A percentile compares a stretch with the other conserved stretches of the same genome.
Evolutionary conservation across 2,888 invertebrate genomes (phyloP).

Genomic region (Chymomyza amoena): DNA sequence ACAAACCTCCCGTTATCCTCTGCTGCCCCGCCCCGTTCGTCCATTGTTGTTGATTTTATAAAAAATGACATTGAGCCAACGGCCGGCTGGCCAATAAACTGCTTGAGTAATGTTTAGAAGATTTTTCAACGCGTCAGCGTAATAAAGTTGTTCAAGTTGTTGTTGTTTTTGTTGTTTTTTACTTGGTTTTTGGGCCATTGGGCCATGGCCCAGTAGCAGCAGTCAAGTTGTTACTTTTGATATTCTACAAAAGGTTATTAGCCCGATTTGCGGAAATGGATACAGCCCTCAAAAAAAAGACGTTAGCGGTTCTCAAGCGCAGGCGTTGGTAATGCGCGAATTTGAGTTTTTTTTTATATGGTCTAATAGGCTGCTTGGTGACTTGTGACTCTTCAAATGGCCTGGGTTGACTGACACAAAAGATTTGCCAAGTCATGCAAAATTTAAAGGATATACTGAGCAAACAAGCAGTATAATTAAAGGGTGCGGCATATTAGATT

Average conservation of each 20-base stretch:
- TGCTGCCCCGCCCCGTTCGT: not conserved
- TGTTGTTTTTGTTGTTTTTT: not conserved
- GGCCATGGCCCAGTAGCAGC: not conserved
- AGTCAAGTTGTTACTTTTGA: not conserved
- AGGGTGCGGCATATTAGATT: not conserved
- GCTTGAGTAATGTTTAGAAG: constrained; percentile 60
- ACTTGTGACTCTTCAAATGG: not conserved
- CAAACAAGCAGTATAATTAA: not conserved
- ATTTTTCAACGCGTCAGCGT: constrained; percentile 67
- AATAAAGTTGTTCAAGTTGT: constrained; percentile 55
- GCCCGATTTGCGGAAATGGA: constrained; percentile 1
- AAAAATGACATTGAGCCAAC: constrained; percentile 3
- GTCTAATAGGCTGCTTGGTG: not conserved
- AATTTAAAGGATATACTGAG: not conserved
- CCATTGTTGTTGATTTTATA: constrained; percentile 7
- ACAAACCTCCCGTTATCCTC: too few species aligned
- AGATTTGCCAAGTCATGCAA: not conserved
- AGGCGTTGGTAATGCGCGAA: not conserved
- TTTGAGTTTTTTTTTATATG: not conserved
- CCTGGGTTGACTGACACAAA: not conserved
- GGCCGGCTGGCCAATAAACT: constrained; percentile 58
- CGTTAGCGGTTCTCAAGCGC: not conserved
- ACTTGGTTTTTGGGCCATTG: constrained; percentile 2
- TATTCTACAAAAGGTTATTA: constrained; percentile 2
- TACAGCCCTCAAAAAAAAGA: not conserved